phyloP scores from a whole-genome alignment of 2,888 invertebrate species.

The Chalcosyrphus nemorum region DNA sequence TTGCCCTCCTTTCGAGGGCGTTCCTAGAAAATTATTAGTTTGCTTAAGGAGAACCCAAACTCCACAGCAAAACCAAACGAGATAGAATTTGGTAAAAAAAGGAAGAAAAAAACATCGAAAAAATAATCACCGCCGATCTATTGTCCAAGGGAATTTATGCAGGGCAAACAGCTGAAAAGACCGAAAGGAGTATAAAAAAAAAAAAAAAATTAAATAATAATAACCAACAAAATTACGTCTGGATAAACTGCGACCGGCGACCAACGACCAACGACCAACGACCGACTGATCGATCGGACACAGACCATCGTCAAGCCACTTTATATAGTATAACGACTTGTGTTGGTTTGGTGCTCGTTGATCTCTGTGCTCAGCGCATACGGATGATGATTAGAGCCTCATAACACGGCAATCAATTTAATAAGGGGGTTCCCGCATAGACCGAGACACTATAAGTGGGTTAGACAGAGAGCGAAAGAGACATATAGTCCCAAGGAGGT shows the following conservation, averaged over 20 bases:
- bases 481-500: conserved; percentile 42
- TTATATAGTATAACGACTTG: conserved; percentile 67
- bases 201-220: conserved; percentile 61
- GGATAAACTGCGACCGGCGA: conserved; percentile 65
- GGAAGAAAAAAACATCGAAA: not conserved
- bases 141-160: conserved; percentile 64
- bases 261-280: conserved; percentile 20
- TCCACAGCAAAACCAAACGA: conserved; percentile 24
- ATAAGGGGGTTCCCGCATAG: conserved; percentile 74
- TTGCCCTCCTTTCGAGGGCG: conserved; percentile 74
- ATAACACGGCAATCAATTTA: conserved; percentile 78
- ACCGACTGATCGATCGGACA: conserved; percentile 64
- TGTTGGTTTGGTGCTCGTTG: conserved; percentile 66
- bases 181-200: conserved; percentile 17
- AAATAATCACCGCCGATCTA: conserved; percentile 66
- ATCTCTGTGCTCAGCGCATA: conserved; percentile 61
- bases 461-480: conserved; percentile 20
- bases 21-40: conserved; percentile 78
- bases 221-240: conserved; percentile 73
- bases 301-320: conserved; percentile 69
- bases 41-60: conserved; percentile 75
- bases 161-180: conserved; percentile 64
- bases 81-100: not conserved
- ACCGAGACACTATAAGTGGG: not conserved
- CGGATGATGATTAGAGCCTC: conserved; percentile 75